Percentiles rank a stretch among this genome's conserved stretches.
These are phyloP conservation scores for Campodea augens DNA, from an alignment of 1,140 invertebrate species.

Conservation along the genomic window DNA sequence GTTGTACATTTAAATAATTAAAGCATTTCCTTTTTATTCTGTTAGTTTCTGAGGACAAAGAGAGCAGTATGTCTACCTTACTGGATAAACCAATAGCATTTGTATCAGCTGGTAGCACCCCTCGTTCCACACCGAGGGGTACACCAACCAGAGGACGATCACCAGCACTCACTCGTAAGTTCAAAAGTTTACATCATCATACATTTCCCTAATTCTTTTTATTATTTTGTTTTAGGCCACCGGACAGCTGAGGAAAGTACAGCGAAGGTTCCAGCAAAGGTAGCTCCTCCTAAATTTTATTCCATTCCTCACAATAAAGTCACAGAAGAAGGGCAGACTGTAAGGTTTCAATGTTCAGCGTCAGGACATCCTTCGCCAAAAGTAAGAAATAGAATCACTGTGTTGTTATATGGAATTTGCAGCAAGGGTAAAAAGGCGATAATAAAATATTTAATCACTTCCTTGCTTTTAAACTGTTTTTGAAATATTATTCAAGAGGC, in stretches of 20 bases:
- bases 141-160: constrained; percentile 48
- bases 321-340: constrained; percentile 59
- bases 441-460: too few species aligned
- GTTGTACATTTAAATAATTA: neutral
- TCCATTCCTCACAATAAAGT: constrained; percentile 68
- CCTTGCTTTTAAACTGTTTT: too few species aligned
- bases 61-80: constrained; percentile 44
- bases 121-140: constrained; percentile 45
- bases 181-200: neutral
- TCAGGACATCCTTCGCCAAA: constrained; percentile 53
- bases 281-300: constrained; percentile 58
- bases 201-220: neutral
- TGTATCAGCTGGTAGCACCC: constrained; percentile 44
- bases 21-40: constrained; percentile 8
- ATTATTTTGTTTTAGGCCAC: constrained; percentile 7
- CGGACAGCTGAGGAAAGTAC: constrained; percentile 2
- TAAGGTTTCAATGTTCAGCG: constrained; percentile 57
- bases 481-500: too few species aligned
- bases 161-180: constrained; percentile 19
- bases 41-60: constrained; percentile 57
- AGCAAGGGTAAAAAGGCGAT: too few species aligned
- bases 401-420: too few species aligned
- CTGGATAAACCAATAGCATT: constrained; percentile 40
- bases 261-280: constrained; percentile 14
- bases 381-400: too few species aligned